These are phyloP conservation scores for Prenolepis imparis DNA, from an alignment of 2,888 invertebrate species.

Conservation along the genomic window DNA sequence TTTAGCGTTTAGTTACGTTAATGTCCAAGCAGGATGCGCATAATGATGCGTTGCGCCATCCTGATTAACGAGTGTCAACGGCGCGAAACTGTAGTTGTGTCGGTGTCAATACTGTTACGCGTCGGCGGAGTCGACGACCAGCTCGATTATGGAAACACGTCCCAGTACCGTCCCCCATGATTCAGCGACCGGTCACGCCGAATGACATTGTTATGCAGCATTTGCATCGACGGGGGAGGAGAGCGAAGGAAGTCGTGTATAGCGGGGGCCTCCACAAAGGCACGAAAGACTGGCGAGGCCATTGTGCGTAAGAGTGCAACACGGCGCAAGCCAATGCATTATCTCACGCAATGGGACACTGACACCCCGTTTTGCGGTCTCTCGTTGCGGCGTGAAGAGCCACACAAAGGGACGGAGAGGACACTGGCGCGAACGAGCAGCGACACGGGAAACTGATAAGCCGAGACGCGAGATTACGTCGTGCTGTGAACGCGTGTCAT, in stretches of 20 bases:
- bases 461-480: slow-evolving; percentile 47
- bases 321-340: slow-evolving; percentile 74
- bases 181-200: slow-evolving; percentile 71
- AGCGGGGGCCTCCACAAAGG: slow-evolving; percentile 67
- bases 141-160: slow-evolving; percentile 54
- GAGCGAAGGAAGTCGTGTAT: slow-evolving; percentile 64
- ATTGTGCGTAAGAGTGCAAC: slow-evolving; percentile 74
- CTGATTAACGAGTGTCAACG: slow-evolving; percentile 47
- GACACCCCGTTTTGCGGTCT: slow-evolving; percentile 79
- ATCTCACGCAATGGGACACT: slow-evolving; percentile 80
- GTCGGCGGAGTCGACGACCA: slow-evolving; percentile 56
- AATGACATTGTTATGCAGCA: slow-evolving; percentile 75
- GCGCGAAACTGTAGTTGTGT: slow-evolving; percentile 41
- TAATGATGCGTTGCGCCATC: slow-evolving; percentile 48
- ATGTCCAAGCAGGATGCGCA: slow-evolving; percentile 39
- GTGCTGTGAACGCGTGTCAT: neutral
- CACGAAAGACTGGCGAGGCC: slow-evolving; percentile 73
- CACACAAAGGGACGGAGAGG: slow-evolving; percentile 71
- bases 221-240: slow-evolving; percentile 64
- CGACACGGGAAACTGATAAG: slow-evolving; percentile 71
- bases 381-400: slow-evolving; percentile 73
- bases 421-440: slow-evolving; percentile 60
- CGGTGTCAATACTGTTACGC: slow-evolving; percentile 39
- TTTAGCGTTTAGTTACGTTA: slow-evolving; percentile 40
- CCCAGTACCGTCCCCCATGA: slow-evolving; percentile 58